Evolutionary conservation across 2,113 vertebrate species (phyloP).

Genomic region (Diadophis punctatus): DNA sequence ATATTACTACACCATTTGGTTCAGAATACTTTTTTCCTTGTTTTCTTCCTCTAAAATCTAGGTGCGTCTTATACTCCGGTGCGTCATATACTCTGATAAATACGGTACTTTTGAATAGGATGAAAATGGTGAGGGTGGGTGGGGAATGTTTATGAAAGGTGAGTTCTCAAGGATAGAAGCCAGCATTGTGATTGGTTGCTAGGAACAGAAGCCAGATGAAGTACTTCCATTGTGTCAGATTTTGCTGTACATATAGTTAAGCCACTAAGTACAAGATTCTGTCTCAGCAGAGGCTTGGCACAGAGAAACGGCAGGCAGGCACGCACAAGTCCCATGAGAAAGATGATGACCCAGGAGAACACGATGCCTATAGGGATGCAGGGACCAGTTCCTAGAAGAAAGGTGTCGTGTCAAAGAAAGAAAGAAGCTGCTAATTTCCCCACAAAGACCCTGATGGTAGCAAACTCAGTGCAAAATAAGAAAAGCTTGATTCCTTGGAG

Average conservation of each 20-base stretch:
- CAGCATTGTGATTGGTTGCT: constrained; percentile 14
- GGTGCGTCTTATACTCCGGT: no score
- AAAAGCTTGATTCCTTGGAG: neutral
- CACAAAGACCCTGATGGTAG: neutral
- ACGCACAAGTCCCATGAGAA: neutral
- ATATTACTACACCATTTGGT: no score
- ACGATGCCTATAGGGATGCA: neutral
- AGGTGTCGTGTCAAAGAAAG: neutral
- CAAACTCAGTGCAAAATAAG: neutral
- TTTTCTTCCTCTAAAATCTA: no score
- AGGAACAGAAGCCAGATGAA: neutral
- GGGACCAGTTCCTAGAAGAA: neutral
- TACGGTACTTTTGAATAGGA: neutral
- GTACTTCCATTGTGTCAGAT: neutral
- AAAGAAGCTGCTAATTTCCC: neutral
- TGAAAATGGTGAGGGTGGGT: neutral
- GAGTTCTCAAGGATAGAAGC: neutral
- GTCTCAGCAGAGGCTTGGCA: neutral
- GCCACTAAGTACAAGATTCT: neutral
- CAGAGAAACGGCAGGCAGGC: neutral
- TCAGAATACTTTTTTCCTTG: no score
- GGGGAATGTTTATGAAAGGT: neutral
- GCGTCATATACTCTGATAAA: no score
- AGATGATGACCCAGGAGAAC: neutral
- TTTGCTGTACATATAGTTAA: neutral